Percentiles rank a stretch among this genome's conserved stretches.
Conservation (phyloP, 2,113 vertebrate genomes). For the Caranx melampygus region DNA sequence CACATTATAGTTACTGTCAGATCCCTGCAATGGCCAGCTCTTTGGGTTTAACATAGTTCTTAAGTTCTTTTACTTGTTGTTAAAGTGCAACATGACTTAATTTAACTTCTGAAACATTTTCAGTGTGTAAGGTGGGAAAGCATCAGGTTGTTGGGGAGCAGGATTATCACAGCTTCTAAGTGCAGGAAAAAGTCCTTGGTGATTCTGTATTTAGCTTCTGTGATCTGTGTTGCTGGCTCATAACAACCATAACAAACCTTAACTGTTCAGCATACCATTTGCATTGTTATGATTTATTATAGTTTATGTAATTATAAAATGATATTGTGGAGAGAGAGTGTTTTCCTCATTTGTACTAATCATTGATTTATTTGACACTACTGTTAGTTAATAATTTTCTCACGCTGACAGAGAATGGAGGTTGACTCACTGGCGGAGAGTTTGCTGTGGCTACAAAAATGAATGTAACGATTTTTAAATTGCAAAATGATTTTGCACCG, state of each 20-base stretch:
- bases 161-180: constrained; percentile 24
- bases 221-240: not conserved
- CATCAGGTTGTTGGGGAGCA: constrained; percentile 15
- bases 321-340: not conserved
- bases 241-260: not conserved
- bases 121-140: constrained; percentile 3
- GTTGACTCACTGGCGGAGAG: constrained; percentile 9
- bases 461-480: constrained; percentile 15
- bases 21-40: not conserved
- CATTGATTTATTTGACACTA: constrained; percentile 9
- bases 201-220: constrained; percentile 21
- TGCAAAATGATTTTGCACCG: constrained; percentile 17
- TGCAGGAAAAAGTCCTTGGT: not conserved
- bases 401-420: not conserved
- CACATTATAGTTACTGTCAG: constrained; percentile 3
- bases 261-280: not conserved
- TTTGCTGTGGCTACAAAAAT: not conserved
- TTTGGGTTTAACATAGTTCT: not conserved
- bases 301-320: not conserved
- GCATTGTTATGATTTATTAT: not conserved
- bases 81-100: not conserved
- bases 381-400: not conserved
- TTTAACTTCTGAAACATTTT: constrained; percentile 2
- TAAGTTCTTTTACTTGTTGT: not conserved
- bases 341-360: not conserved